Conservation (phyloP, 2,888 invertebrate species). For the Tinea pellionella region DNA sequence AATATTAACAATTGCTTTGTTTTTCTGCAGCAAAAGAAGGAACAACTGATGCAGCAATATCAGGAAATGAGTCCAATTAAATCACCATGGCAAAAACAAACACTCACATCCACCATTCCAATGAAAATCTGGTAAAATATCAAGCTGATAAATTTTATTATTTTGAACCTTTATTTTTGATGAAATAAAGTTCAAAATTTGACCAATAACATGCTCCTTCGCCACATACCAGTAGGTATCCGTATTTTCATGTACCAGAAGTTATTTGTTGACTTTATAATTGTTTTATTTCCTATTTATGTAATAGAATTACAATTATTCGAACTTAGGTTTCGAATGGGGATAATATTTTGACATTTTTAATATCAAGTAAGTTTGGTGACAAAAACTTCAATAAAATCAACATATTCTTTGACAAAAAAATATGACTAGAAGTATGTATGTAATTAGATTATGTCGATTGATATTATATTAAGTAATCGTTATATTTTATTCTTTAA, state of each 20-base stretch:
- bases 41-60: not conserved
- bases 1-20: too few relatives aligned
- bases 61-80: not conserved
- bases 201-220: not conserved
- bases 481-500: too few relatives aligned
- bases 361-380: too few relatives aligned
- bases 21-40: not conserved
- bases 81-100: not conserved
- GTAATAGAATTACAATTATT: not conserved
- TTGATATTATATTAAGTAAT: too few relatives aligned
- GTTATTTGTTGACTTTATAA: not conserved
- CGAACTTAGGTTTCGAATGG: not conserved
- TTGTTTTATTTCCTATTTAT: not conserved
- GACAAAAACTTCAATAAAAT: too few relatives aligned
- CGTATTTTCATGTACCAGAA: not conserved
- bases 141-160: not conserved
- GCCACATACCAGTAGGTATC: not conserved
- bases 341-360: too few relatives aligned
- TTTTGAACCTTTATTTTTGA: not conserved
- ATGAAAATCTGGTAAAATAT: not conserved
- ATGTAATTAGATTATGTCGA: too few relatives aligned
- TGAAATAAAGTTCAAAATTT: not conserved
- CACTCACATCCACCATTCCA: not conserved
- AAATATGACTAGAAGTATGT: too few relatives aligned
- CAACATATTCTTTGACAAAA: too few relatives aligned